Percentiles rank a stretch among this genome's conserved stretches.
These are phyloP conservation scores for Trichogramma pretiosum DNA, from an alignment of 1,140 invertebrate genomes.

Conservation along the genomic window DNA sequence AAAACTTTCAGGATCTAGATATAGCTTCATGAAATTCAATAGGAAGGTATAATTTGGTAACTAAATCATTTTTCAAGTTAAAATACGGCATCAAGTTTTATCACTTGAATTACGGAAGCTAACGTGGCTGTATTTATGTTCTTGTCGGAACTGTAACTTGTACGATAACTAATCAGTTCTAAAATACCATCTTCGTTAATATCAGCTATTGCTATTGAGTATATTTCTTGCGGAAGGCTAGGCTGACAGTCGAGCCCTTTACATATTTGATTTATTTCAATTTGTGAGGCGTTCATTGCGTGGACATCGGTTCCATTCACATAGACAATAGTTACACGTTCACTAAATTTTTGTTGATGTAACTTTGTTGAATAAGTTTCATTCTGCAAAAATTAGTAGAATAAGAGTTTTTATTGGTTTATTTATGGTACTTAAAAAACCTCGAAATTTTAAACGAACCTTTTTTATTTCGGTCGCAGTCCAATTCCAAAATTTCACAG, in stretches of 20 bases:
- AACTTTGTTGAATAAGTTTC: constrained; percentile 14
- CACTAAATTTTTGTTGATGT: constrained; percentile 50
- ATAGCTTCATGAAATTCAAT: not conserved
- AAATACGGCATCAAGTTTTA: constrained; percentile 33
- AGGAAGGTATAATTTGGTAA: constrained; percentile 11
- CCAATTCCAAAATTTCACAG: constrained; percentile 75
- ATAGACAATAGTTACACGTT: constrained; percentile 64
- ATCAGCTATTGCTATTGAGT: constrained; percentile 61
- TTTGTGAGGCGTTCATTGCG: constrained; percentile 65
- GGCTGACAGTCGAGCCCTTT: constrained; percentile 59
- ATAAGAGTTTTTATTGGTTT: constrained; percentile 15
- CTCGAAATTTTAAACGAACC: constrained; percentile 5
- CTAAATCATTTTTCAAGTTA: too few relatives aligned
- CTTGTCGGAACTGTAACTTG: constrained; percentile 30
- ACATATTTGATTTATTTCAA: constrained; percentile 64
- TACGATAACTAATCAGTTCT: constrained; percentile 62
- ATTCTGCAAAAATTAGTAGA: constrained; percentile 24
- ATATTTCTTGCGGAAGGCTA: constrained; percentile 57
- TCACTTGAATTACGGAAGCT: constrained; percentile 37
- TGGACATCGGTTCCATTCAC: constrained; percentile 63
- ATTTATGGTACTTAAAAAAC: not conserved
- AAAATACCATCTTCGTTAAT: constrained; percentile 62
- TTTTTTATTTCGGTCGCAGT: constrained; percentile 25
- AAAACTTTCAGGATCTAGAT: too few relatives aligned
- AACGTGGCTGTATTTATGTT: constrained; percentile 19